Percentiles rank a stretch among this genome's conserved stretches.
These are phyloP conservation scores for Elegia similella DNA, from an alignment of 2,888 invertebrate genomes.

Conservation along the genomic window DNA sequence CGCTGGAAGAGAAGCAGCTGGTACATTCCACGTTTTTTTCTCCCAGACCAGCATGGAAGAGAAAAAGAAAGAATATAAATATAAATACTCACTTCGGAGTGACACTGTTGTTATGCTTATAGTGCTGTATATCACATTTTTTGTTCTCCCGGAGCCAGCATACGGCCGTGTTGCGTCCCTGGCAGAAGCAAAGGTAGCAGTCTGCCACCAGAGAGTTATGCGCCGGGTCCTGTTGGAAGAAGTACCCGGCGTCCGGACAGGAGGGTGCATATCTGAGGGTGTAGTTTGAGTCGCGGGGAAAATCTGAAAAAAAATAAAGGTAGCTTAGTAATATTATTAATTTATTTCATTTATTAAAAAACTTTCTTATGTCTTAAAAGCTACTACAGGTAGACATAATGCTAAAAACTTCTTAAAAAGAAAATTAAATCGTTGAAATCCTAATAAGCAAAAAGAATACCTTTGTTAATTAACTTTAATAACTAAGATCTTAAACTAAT, in stretches of 20 bases:
- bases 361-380: too few relatives aligned
- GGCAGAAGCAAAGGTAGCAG: constrained; percentile 64
- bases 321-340: background rate
- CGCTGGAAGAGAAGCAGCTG: too few relatives aligned
- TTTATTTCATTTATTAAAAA: too few relatives aligned
- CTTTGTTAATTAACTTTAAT: too few relatives aligned
- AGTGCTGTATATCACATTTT: constrained; percentile 45
- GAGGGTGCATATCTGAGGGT: constrained; percentile 33
- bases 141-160: constrained; percentile 53
- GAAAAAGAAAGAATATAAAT: too few relatives aligned
- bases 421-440: too few relatives aligned
- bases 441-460: too few relatives aligned
- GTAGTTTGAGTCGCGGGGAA: constrained; percentile 33
- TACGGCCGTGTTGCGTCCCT: constrained; percentile 39
- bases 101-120: constrained; percentile 32
- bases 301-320: constrained; percentile 35
- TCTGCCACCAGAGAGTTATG: constrained; percentile 34
- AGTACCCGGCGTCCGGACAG: constrained; percentile 57
- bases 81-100: constrained; percentile 39
- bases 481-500: too few relatives aligned
- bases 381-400: too few relatives aligned
- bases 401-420: too few relatives aligned
- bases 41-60: too few relatives aligned
- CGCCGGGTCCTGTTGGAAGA: constrained; percentile 39
- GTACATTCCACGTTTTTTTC: too few relatives aligned